These are phyloP conservation scores for Eupithecia pulchellata DNA, from an alignment of 2,888 invertebrate species.

Conservation along the genomic window DNA sequence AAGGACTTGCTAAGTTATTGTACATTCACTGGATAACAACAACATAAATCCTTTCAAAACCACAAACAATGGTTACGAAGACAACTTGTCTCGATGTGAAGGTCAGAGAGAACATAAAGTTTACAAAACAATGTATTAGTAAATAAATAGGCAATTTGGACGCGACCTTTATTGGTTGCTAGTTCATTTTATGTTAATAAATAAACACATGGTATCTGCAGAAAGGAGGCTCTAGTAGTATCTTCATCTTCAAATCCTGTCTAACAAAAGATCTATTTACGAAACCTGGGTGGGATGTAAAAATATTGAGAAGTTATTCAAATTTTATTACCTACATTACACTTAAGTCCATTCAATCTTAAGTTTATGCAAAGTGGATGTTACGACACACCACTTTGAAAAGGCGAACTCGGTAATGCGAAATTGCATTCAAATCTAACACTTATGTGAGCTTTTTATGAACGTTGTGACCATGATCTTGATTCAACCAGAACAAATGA, in stretches of 20 bases:
- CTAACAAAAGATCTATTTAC: conserved; percentile 43
- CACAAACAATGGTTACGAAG: neutral
- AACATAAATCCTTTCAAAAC: neutral
- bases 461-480: conserved; percentile 46
- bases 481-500: conserved; percentile 37
- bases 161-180: conserved; percentile 8
- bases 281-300: conserved; percentile 11
- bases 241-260: conserved; percentile 3
- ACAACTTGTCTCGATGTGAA: neutral
- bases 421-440: conserved; percentile 41
- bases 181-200: conserved; percentile 5
- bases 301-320: conserved; percentile 42
- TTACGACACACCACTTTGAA: conserved; percentile 46
- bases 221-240: conserved; percentile 6
- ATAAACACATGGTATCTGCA: neutral
- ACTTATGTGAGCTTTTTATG: conserved; percentile 39
- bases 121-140: conserved; percentile 6
- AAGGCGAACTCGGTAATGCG: conserved; percentile 37
- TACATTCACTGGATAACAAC: neutral
- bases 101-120: neutral
- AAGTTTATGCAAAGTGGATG: conserved; percentile 49
- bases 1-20: neutral
- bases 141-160: conserved; percentile 13
- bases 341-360: conserved; percentile 41
- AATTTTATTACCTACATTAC: conserved; percentile 46